Conservation (phyloP, 1,140 invertebrate species). For the Bombus superbus region DNA sequence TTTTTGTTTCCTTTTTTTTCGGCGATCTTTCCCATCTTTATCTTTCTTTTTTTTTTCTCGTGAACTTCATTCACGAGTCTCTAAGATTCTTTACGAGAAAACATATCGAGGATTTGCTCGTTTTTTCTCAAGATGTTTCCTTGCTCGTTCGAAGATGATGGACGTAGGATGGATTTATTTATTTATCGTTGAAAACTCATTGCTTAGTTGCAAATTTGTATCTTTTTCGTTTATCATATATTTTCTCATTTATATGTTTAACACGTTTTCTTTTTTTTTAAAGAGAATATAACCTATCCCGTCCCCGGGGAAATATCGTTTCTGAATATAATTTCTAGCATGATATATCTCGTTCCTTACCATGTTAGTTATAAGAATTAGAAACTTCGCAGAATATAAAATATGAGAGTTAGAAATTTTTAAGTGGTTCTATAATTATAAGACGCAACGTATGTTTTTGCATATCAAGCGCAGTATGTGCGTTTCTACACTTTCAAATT, state of each 20-base stretch:
- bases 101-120: neutral
- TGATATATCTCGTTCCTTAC: neutral
- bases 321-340: neutral
- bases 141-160: neutral
- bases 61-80: too few species aligned
- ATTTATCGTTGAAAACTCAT: too few species aligned
- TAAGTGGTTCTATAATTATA: neutral
- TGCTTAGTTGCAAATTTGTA: too few species aligned
- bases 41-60: constrained; percentile 18
- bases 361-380: neutral
- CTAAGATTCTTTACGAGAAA: neutral
- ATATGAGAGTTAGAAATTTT: neutral
- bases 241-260: too few species aligned
- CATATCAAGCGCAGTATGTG: too few species aligned
- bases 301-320: neutral
- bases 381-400: neutral
- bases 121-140: neutral
- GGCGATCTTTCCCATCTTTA: constrained; percentile 15
- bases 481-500: neutral
- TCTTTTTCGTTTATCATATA: too few species aligned
- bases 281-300: too few species aligned
- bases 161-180: too few species aligned
- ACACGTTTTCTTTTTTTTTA: too few species aligned
- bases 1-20: constrained; percentile 53
- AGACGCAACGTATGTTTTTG: too few species aligned